Evolutionary conservation across 2,888 invertebrate genomes (phyloP), one percentile per base, ranked within the genome.

Genomic region (Caenorhabditis uteleia): DNA sequence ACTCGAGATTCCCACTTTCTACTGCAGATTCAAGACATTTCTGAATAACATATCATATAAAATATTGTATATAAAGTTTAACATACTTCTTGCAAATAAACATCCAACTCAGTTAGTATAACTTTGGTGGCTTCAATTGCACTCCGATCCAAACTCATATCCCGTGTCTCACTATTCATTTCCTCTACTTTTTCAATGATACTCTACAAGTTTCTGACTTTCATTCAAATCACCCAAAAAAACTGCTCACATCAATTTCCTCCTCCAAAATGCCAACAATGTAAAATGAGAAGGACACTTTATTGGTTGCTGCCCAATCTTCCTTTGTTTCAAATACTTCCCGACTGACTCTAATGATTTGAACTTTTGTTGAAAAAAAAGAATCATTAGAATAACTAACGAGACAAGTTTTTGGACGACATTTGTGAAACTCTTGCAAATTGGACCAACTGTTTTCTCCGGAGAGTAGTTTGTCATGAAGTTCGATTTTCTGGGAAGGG

Each of bases 21-120:
- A 70, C 64, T 0, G 70, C 68, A n/a, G 64, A 59, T 48, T 70
- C 65, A 6, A 70, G 48, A 33, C 70, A 70, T 46, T 67, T 70
- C 66, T 69, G 40, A 36, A 10, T 36, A 36, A 36, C 36, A 29
- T n/a, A 18, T 40, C 16, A n/a, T 16, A 42, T 42, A 3, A n/a
- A 21, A 16, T 42, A 3, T 18, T 42, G 2, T 42, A 7, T 42
- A 16, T 42, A 7, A 6, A 38, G 14, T 34, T 16, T n/a, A 34
- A 5, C 16, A 34, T 36, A 69, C 65, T 23, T 70, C 66, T 42
- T 66, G 62, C 8, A 70, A 43, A 43, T 62, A 66, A 16, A 43
- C 49, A 45, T 57, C 62, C 21, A 70, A 34, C 14, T 70, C 59
- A 1, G 42, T 36, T 12, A 70, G 29, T 38, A 70, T 57, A 2